phyloP scores from a whole-genome alignment of 2,113 vertebrate species.

The Colaptes auratus region DNA sequence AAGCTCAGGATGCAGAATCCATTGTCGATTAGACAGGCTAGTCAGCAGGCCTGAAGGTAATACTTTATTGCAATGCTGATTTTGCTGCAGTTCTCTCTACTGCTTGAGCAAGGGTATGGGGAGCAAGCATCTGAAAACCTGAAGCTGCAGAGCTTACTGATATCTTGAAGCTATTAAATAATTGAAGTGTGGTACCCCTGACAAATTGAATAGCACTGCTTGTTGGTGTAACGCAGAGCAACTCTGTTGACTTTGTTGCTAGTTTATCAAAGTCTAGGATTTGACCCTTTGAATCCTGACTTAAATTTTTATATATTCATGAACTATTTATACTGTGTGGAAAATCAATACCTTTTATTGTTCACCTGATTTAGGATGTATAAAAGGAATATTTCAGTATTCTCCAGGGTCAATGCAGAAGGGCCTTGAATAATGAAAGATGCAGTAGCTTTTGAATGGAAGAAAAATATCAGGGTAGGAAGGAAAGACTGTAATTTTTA shows the following conservation, averaged over 20 bases:
- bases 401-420: background rate
- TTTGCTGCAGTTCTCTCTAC: background rate
- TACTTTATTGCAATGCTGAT: background rate
- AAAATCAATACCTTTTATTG: conserved; percentile 20
- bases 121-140: background rate
- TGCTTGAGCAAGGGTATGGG: background rate
- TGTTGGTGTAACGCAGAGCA: background rate
- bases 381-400: conserved; percentile 25
- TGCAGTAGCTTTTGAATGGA: background rate
- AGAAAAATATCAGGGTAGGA: background rate
- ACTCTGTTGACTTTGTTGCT: background rate
- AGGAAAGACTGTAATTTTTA: conserved; percentile 1
- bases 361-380: conserved; percentile 24
- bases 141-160: background rate
- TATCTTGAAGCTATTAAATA: conserved; percentile 1
- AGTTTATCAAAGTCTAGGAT: background rate
- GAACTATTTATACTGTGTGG: conserved; percentile 8
- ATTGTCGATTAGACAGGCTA: background rate
- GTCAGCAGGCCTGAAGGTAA: background rate
- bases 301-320: background rate
- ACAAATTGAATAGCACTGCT: background rate
- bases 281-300: conserved; percentile 1
- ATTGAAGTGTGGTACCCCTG: background rate
- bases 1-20: background rate
- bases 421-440: background rate